Base-by-base conservation (phyloP, 2,888 invertebrate species). In the Ceraclea dissimilis region DNA sequence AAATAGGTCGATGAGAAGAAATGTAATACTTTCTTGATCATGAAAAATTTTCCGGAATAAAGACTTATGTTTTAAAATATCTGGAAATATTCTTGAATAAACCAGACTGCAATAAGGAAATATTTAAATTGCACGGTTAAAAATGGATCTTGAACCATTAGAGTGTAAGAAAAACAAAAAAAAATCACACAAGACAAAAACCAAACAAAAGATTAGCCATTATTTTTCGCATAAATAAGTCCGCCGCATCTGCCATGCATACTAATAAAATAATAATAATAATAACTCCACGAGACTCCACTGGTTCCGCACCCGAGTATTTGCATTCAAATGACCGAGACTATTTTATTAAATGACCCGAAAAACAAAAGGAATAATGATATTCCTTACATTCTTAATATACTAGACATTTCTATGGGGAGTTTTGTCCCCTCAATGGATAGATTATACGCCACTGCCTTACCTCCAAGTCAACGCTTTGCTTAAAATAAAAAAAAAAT, bases 331-430 rank as follows among this genome's bases (percentile, higher is more conserved):
- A 61, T 57, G 59, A 61, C 61, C 57, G 57, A 52, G 56, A 59
- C 61, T 59, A 55, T 61, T 61, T 57, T 61, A 61, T 59, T 61
- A 61, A 61, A 61, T 61, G 61, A 59, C 59, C 61, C 61, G 61
- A 61, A 61, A 61, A 61, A 61, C 61, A 59, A 61, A 61, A 61
- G 59, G 61, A 61, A 57, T 59, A 55, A 57, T 57, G 51, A 59
- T 55, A 54, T 57, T 61, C 57, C 61, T 57, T 59, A 61, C 59
- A 61, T 61, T 61, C 61, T 59, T 60, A 60, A 39, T 39, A 39
- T 16, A 39, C 39, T 39, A 39, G 39, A 39, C 39, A 39, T 39
- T 39, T 60, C 52, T 52, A 54, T 20, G 46, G 54, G 55, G 55
- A 19, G 39, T n/a, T 16, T 39, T 4, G 39, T 39, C 39, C 39